Evolutionary conservation across 2,113 vertebrate species (phyloP).

Genomic region (Tylochromis polylepis): DNA sequence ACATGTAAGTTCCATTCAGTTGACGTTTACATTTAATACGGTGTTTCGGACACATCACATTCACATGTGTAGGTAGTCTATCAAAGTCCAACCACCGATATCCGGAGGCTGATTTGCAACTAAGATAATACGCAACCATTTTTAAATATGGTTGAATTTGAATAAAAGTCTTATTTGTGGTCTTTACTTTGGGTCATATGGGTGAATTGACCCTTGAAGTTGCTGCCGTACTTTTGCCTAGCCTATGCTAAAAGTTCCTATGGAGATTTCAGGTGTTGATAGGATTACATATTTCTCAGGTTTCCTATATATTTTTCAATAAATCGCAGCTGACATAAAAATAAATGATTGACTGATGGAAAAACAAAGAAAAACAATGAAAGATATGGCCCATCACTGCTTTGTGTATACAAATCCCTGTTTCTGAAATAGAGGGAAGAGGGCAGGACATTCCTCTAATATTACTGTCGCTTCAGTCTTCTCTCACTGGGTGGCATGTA

Average conservation of each 20-base stretch:
- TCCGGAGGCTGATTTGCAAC: not conserved
- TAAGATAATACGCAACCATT: not conserved
- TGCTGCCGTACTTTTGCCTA: not conserved
- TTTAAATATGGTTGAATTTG: not conserved
- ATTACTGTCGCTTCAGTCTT: not conserved
- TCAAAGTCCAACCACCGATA: not conserved
- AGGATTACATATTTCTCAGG: not conserved
- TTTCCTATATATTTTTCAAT: not conserved
- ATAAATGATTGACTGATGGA: not conserved
- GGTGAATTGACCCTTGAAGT: not conserved
- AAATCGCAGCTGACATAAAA: not conserved
- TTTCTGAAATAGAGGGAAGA: not conserved
- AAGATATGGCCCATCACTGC: not conserved
- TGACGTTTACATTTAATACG: not conserved
- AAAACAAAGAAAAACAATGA: not conserved
- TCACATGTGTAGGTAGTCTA: not conserved
- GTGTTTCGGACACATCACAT: not conserved
- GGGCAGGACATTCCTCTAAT: not conserved
- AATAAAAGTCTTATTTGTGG: not conserved
- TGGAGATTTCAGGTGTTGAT: not conserved
- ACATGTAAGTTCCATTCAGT: constrained; percentile 77
- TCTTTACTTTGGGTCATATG: not conserved
- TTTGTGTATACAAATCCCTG: not conserved
- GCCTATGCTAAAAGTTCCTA: not conserved
- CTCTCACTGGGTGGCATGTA: not conserved